Evolutionary conservation across 2,797 vertebrate genomes (phyloP).

Genomic region (Aldrovandia affinis): DNA sequence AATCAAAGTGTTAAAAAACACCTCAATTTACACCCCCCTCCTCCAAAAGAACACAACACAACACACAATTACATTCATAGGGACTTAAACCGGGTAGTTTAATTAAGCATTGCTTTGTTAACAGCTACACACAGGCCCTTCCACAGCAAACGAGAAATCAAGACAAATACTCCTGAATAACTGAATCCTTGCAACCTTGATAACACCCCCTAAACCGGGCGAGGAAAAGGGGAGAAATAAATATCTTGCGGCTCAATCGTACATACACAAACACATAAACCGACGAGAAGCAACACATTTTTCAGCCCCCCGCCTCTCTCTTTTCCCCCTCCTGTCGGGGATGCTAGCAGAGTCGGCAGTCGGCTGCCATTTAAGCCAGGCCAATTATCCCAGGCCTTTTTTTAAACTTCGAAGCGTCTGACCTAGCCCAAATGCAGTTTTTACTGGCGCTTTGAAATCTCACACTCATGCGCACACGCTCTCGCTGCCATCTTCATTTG

Average conservation of each 20-base stretch:
- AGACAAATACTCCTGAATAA: not conserved
- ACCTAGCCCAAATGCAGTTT: constrained; percentile 71
- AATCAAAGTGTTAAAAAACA: constrained; percentile 58
- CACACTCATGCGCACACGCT: constrained; percentile 60
- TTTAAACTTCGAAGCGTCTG: constrained; percentile 69
- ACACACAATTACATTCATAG: not conserved
- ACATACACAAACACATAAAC: not conserved
- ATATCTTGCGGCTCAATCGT: too few relatives aligned
- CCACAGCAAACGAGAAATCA: not conserved
- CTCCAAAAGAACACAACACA: not conserved
- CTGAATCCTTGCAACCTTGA: not conserved
- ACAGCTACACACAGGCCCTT: not conserved
- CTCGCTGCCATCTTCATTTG: constrained; percentile 67
- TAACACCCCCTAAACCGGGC: not conserved
- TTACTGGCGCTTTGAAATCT: constrained; percentile 72
- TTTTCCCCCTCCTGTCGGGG: not conserved
- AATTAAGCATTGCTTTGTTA: not conserved
- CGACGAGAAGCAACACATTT: not conserved
- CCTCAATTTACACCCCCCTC: not conserved
- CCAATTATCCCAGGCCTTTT: constrained; percentile 88
- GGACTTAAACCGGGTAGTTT: not conserved
- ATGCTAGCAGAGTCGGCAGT: constrained; percentile 57
- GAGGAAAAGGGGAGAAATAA: not conserved
- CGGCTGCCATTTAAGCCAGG: constrained; percentile 84
- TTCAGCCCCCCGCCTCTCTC: not conserved